A percentile compares a stretch with the other conserved stretches of the same genome.
These are phyloP conservation scores for Ornithorhynchus anatinus DNA, from an alignment of 2,113 vertebrate species.

Conservation along the genomic window DNA sequence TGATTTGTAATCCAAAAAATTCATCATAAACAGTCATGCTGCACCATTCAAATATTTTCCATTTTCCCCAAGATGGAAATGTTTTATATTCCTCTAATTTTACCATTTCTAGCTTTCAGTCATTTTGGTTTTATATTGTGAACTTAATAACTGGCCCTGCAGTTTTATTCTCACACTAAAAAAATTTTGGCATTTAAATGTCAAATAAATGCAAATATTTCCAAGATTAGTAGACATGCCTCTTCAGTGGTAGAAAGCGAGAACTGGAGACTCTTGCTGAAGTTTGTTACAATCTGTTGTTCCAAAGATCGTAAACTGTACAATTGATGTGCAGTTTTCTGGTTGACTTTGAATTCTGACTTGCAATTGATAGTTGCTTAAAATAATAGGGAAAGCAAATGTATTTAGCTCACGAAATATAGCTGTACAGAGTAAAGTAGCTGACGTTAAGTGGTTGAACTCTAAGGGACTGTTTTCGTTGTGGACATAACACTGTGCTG, in stretches of 20 bases:
- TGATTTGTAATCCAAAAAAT: too few species aligned
- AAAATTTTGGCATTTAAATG: conserved; percentile 7
- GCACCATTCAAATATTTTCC: too few species aligned
- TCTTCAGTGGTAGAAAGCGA: not conserved
- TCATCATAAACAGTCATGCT: too few species aligned
- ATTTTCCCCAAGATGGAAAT: too few species aligned
- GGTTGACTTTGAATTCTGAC: not conserved
- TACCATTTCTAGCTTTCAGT: conserved; percentile 24
- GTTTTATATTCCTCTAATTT: conserved; percentile 15
- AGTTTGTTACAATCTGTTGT: conserved; percentile 14
- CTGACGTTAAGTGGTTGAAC: too few species aligned
- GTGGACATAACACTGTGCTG: conserved; percentile 3
- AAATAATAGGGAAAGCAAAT: not conserved
- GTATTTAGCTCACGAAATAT: conserved; percentile 16
- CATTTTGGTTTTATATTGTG: conserved; percentile 6
- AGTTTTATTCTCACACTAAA: not conserved
- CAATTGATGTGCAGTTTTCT: not conserved
- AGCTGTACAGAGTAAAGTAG: conserved; percentile 8
- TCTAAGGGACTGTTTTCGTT: conserved; percentile 14
- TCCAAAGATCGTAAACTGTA: conserved; percentile 22
- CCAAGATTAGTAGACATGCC: not conserved
- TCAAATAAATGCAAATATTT: not conserved
- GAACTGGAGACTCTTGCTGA: not conserved
- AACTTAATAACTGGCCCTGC: conserved; percentile 15
- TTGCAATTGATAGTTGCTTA: conserved; percentile 15